Conservation (phyloP, 2,797 vertebrate genomes). For the Bovichtus diacanthus region DNA sequence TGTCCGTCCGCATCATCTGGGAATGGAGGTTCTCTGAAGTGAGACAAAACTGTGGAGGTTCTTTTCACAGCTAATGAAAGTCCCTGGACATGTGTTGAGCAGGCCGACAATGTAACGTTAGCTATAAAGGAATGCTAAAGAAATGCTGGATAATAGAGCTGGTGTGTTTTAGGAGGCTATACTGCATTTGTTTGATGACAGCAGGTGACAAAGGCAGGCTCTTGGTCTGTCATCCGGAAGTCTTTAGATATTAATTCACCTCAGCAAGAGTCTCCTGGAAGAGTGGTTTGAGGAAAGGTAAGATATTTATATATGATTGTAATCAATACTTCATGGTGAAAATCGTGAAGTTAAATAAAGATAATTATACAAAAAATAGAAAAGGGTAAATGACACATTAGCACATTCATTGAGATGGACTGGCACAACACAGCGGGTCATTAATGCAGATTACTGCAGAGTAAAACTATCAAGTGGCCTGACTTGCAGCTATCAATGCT, state of each 20-base stretch:
- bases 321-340: too few relatives aligned
- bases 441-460: background rate
- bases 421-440: background rate
- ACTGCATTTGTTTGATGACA: constrained; percentile 28
- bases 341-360: too few relatives aligned
- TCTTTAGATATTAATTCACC: constrained; percentile 12
- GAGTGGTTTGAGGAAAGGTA: constrained; percentile 11
- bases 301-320: too few relatives aligned
- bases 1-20: constrained; percentile 90
- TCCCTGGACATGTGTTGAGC: constrained; percentile 14
- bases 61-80: constrained; percentile 25
- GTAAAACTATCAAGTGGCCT: constrained; percentile 11
- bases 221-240: constrained; percentile 31
- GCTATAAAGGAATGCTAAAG: constrained; percentile 52
- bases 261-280: constrained; percentile 51
- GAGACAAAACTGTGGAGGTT: constrained; percentile 5
- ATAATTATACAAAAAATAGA: background rate
- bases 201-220: constrained; percentile 28
- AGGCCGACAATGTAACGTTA: constrained; percentile 31
- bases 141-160: constrained; percentile 33
- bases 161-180: constrained; percentile 40
- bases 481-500: background rate
- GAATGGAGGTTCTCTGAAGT: constrained; percentile 21
- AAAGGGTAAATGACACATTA: background rate
- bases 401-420: constrained; percentile 11